phyloP scores from a whole-genome alignment of 2,888 invertebrate genomes.

The Neoscelio sp. region DNA sequence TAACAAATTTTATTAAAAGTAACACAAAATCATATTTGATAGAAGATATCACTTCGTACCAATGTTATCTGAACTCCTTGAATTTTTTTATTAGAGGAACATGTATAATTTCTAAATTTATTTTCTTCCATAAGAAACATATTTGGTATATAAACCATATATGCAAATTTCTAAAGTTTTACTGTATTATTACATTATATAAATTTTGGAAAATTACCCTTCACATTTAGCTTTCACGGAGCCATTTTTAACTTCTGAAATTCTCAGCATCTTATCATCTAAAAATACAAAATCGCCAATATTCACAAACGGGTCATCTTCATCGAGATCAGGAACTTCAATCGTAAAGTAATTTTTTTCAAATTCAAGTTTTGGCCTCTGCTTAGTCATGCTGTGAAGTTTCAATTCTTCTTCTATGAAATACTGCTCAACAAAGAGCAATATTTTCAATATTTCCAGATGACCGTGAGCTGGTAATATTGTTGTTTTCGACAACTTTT shows the following conservation, averaged over 20 bases:
- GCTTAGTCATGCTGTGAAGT: background rate
- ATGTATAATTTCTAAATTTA: no score
- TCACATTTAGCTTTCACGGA: conserved; percentile 19
- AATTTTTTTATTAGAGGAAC: no score
- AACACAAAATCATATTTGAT: background rate
- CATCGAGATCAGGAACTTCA: conserved; percentile 30
- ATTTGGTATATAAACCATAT: no score
- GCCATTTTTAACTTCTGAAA: conserved; percentile 27
- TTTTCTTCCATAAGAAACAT: no score
- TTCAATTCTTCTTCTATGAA: conserved; percentile 34
- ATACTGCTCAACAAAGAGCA: conserved; percentile 38
- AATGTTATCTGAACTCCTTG: no score
- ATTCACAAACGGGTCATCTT: conserved; percentile 45
- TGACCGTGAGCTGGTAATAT: conserved; percentile 4
- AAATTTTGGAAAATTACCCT: no score
- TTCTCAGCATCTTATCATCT: conserved; percentile 24
- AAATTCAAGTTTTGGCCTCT: background rate
- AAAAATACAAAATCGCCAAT: conserved; percentile 35
- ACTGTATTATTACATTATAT: background rate
- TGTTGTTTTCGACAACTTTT: background rate
- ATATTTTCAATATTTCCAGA: conserved; percentile 19
- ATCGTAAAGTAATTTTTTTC: background rate
- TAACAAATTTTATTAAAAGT: conserved; percentile 6
- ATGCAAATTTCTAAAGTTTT: background rate
- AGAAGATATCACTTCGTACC: no score